phyloP scores from a whole-genome alignment of 2,888 invertebrate species.

The Odontomyia ornata region DNA sequence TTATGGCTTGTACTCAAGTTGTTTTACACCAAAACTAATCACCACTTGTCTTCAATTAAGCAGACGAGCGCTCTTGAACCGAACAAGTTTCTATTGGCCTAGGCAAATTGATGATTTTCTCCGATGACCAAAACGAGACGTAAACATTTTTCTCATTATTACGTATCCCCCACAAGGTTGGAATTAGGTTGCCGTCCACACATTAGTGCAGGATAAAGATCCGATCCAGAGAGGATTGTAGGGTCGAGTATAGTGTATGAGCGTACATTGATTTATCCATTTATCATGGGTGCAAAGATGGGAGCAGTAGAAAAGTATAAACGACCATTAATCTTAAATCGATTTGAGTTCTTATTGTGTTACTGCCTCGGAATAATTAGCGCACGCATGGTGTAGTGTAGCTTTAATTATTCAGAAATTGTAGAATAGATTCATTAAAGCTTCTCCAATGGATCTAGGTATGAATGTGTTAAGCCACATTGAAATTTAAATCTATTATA shows the following conservation, averaged over 20 bases:
- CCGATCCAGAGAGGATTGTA: too few relatives aligned
- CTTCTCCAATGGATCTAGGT: too few relatives aligned
- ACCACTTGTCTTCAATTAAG: conserved; percentile 26
- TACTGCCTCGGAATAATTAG: conserved; percentile 4
- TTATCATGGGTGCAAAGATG: not conserved
- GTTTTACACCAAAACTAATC: conserved; percentile 11
- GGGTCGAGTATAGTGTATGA: too few relatives aligned
- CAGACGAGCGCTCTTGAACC: not conserved
- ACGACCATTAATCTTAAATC: conserved; percentile 32
- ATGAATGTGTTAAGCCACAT: too few relatives aligned
- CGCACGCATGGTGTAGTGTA: too few relatives aligned
- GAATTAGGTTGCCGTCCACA: not conserved
- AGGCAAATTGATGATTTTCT: not conserved
- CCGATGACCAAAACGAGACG: not conserved
- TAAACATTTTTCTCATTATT: conserved; percentile 25
- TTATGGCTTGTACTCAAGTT: conserved; percentile 8
- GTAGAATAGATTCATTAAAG: too few relatives aligned
- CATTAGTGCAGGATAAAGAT: too few relatives aligned
- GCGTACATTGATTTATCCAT: not conserved
- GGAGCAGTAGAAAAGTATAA: not conserved
- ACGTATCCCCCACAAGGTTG: not conserved
- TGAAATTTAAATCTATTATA: too few relatives aligned
- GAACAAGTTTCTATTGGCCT: not conserved
- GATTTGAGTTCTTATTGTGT: conserved; percentile 20
- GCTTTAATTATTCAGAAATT: too few relatives aligned